A percentile compares a stretch with the other conserved stretches of the same genome.
These are phyloP conservation scores for Coptodon rendalli DNA, from an alignment of 2,113 vertebrate species.

Conservation along the genomic window DNA sequence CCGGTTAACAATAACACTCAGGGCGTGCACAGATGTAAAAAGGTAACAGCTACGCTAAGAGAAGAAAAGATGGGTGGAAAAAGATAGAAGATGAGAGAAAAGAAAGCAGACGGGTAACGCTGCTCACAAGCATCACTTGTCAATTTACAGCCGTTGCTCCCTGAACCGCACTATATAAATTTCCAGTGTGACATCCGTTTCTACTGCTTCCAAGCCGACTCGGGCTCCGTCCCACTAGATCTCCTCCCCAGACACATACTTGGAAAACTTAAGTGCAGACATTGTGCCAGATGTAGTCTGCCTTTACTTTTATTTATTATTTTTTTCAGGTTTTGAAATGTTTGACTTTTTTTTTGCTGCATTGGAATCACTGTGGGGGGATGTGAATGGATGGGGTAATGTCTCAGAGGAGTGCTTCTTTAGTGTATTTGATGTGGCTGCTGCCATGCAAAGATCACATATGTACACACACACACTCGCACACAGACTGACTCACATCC, in stretches of 20 bases:
- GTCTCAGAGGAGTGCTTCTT: conserved; percentile 41
- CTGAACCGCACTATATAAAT: conserved; percentile 65
- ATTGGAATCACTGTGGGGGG: conserved; percentile 39
- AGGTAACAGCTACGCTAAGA: conserved; percentile 43
- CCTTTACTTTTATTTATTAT: conserved; percentile 54
- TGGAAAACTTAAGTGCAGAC: conserved; percentile 63
- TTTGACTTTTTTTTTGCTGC: conserved; percentile 10
- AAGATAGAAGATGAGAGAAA: conserved; percentile 62
- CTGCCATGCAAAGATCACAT: conserved; percentile 32
- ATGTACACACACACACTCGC: neutral
- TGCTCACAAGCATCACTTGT: conserved; percentile 65
- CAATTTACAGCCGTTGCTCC: conserved; percentile 69
- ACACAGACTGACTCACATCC: neutral
- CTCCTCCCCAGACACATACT: conserved; percentile 68
- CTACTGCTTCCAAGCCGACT: conserved; percentile 69
- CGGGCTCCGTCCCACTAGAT: conserved; percentile 57
- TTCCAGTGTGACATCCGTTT: conserved; percentile 67
- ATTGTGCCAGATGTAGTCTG: conserved; percentile 61
- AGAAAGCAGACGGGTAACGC: conserved; percentile 60
- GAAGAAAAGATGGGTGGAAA: conserved; percentile 50
- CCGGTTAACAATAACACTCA: conserved; percentile 50
- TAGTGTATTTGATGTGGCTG: conserved; percentile 56
- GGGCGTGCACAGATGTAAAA: conserved; percentile 56
- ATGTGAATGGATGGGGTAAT: conserved; percentile 46
- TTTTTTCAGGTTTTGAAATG: conserved; percentile 49